Evolutionary conservation across 2,113 vertebrate genomes (phyloP).

Genomic region (Galemys pyrenaicus): DNA sequence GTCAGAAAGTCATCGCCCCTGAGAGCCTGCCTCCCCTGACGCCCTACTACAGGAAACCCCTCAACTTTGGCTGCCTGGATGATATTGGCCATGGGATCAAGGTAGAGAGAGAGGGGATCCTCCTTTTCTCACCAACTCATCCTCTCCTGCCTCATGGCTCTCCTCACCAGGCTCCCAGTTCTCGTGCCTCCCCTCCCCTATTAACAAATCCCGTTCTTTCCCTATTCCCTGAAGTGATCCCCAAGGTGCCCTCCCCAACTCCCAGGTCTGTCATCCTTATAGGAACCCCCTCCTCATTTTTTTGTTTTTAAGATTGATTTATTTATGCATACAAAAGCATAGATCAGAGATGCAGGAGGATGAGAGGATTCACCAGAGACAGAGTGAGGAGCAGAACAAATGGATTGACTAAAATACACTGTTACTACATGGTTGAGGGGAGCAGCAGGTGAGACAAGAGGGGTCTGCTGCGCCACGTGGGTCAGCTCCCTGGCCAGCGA

Average conservation of each 20-base stretch:
- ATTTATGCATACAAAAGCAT: no score
- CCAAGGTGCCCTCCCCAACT: no score
- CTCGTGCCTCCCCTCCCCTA: not conserved
- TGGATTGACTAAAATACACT: no score
- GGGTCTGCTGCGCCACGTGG: no score
- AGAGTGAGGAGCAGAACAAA: no score
- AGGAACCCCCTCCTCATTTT: not conserved
- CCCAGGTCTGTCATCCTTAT: not conserved
- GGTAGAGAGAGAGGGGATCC: constrained; percentile 79
- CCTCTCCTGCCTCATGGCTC: not conserved
- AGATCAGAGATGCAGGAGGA: no score
- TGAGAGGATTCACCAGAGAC: no score
- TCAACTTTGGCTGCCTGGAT: constrained; percentile 90
- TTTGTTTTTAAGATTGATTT: no score
- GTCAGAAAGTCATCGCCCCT: constrained; percentile 83
- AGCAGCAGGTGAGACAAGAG: no score
- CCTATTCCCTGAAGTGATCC: not conserved
- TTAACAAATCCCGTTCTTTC: not conserved
- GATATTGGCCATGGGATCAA: constrained; percentile 89
- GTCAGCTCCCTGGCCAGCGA: no score
- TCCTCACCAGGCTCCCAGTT: not conserved
- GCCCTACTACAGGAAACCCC: constrained; percentile 88
- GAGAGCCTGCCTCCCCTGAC: constrained; percentile 76
- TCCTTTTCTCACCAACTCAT: not conserved
- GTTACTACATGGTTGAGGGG: no score